Base-by-base conservation (phyloP, 2,888 invertebrate species). In the Lumbricus terrestris region DNA sequence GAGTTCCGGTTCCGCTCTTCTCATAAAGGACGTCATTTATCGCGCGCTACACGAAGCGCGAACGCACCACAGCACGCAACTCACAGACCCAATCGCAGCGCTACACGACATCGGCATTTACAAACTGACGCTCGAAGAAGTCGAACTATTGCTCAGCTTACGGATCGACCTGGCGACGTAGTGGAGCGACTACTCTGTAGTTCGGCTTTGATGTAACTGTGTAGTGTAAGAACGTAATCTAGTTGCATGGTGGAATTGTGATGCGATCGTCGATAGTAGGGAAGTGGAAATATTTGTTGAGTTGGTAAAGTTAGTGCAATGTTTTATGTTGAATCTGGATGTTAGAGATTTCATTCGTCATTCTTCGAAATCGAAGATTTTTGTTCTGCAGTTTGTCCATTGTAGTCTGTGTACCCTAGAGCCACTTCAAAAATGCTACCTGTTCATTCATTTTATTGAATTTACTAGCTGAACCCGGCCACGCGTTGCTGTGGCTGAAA, bases 1-100 rank as follows among this genome's bases (percentile, higher is more conserved):
- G 93, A 96, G 97, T 88, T 96, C 96, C 93, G 97, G 97, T 0
- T 97, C 97, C 82, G 97, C 97, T 0, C 95, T 97, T 88, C 95
- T 97, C 6, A 95, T 98, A 33, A 96, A 97, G 82, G 96, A 97
- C 91, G 96, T 96, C 0, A 94, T 98, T 34, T 92, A 93, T 82
- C 91, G 92, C 13, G 91, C 92, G 15, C 92, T 93, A 37, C 93
- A 93, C 34, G 92, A 92, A 15, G 89, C 92, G 1, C 34, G n/a
- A 88, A 92, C 92, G 82, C 93, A 92, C 91, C 69, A 92, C 92
- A 69, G 93, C 91, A 90, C 90, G 90, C 29, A 90, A 90, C 47
- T 88, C 37, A 88, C 91, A 34, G 93, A 94, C 90, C 93, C 93
- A 0, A 92, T 92, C 33, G 92, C 92, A 16, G 93, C 94, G 0